Evolutionary conservation across 2,797 vertebrate genomes (phyloP).

Genomic region (Petrocephalus schoutedeni): DNA sequence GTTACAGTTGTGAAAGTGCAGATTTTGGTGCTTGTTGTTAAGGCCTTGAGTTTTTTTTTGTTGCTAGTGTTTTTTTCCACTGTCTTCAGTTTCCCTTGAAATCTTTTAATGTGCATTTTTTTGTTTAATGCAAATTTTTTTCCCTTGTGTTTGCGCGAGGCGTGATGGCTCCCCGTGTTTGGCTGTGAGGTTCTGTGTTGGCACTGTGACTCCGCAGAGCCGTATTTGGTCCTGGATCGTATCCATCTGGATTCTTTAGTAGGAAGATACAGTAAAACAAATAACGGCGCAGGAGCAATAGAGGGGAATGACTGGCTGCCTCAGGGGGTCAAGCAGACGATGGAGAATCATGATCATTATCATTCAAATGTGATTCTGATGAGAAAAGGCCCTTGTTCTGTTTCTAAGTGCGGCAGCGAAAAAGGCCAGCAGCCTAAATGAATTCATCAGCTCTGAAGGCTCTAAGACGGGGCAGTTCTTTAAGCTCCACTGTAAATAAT

Average conservation of each 20-base stretch:
- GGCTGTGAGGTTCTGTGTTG: neutral
- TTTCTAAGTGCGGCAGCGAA: neutral
- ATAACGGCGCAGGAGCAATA: neutral
- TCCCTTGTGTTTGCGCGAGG: neutral
- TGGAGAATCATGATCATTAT: neutral
- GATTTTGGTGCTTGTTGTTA: neutral
- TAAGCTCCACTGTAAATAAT: neutral
- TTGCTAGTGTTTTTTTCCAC: no score
- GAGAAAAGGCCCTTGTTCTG: neutral
- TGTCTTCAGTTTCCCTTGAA: neutral
- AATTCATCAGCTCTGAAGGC: neutral
- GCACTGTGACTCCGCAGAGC: neutral
- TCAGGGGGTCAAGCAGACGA: neutral
- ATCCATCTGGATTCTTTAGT: conserved; percentile 7
- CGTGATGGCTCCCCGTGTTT: neutral
- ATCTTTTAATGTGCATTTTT: conserved; percentile 10
- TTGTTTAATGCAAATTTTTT: neutral
- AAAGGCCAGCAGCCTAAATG: neutral
- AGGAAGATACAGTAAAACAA: conserved; percentile 6
- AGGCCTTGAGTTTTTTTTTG: neutral
- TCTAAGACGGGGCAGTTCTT: neutral
- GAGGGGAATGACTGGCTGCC: neutral
- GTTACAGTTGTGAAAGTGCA: neutral
- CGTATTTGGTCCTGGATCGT: neutral
- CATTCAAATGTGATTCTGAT: neutral